Evolutionary conservation across 2,797 vertebrate species (phyloP), one percentile per base, ranked within the genome.

Genomic region (Ispidina lecontei): DNA sequence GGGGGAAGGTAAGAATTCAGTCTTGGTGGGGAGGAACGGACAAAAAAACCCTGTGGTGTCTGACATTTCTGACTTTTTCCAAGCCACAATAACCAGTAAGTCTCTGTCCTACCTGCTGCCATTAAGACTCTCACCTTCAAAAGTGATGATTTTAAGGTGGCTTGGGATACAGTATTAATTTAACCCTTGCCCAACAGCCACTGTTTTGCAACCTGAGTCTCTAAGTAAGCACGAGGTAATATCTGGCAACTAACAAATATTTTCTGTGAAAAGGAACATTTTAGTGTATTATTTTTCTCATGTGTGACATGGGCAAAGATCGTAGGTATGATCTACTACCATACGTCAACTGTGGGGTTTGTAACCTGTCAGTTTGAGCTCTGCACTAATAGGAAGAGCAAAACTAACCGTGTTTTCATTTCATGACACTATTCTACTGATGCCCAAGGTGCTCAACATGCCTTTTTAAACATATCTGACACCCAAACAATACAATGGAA

Each of bases 371-470:
- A 47, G 17, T 59, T 29, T 74, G 65, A 83, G 46, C 21, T 41
- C 17, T 59, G 39, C 56, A 64, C 6, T 10, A 15, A 63, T 72
- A 55, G 51, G 28, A 72, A 88, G 20, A 75, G 21, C 33, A 75
- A 74, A 92, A 71, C 9, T 23, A 73, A 19, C 1, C 4, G 23
- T 10, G 11, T 23, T 59, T 54, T 72, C n/a, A 43, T 69, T 54
- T 80, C 23, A 31, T 8, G 15, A 47, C 52, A 25, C 41, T 82
- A 44, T 12, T 70, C 31, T 41, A 51, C 14, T 44, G 60, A 46
- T 3, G 6, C 18, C 46, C 0, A 0, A 14, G 12, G 6, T 77
- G 4, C 54, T 81, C 43, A 14, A 21, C 2, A 20, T 68, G 29
- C 5, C 23, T 51, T 70, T 84, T 58, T 0, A 76, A 46, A 83